A percentile compares a stretch with the other conserved stretches of the same genome.
Conservation (phyloP, 2,888 invertebrate species). For the Osmoderma eremita region DNA sequence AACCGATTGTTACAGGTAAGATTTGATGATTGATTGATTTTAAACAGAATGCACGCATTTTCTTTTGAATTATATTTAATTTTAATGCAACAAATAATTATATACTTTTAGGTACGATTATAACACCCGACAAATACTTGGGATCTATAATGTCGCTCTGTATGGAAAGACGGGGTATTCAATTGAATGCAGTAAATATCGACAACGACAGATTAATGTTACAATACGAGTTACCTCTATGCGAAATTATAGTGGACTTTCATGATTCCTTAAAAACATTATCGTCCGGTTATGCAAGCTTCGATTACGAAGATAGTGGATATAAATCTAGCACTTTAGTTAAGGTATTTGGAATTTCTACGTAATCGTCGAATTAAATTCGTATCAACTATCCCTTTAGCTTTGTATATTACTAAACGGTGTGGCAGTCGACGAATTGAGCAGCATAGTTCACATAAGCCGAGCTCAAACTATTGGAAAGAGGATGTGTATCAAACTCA, state of each 20-base stretch:
- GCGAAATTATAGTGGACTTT: slow-evolving; percentile 95
- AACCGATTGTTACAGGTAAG: slow-evolving; percentile 85
- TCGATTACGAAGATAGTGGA: slow-evolving; percentile 91
- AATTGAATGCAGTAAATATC: slow-evolving; percentile 77
- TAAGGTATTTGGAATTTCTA: slow-evolving; percentile 67
- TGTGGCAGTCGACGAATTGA: slow-evolving; percentile 82
- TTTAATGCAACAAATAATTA: no score
- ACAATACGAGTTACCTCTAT: slow-evolving; percentile 86
- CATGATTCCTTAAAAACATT: slow-evolving; percentile 90
- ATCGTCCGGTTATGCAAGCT: slow-evolving; percentile 95
- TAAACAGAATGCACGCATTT: slow-evolving; percentile 4
- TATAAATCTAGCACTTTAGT: slow-evolving; percentile 82
- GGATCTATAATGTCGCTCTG: slow-evolving; percentile 78
- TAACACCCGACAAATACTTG: slow-evolving; percentile 82
- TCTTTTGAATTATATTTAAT: not conserved
- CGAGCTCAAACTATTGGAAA: slow-evolving; percentile 74
- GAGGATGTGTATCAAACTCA: slow-evolving; percentile 77
- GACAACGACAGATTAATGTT: slow-evolving; percentile 85
- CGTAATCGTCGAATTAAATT: slow-evolving; percentile 3
- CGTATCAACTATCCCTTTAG: slow-evolving; percentile 54
- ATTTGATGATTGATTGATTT: not conserved
- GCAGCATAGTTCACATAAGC: slow-evolving; percentile 80
- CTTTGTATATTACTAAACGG: slow-evolving; percentile 84
- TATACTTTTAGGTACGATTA: slow-evolving; percentile 77
- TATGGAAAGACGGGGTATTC: slow-evolving; percentile 77